Percentiles rank a stretch among this genome's conserved stretches.
phyloP scores from a whole-genome alignment of 2,888 invertebrate genomes.

The Ernsta delagoae region DNA sequence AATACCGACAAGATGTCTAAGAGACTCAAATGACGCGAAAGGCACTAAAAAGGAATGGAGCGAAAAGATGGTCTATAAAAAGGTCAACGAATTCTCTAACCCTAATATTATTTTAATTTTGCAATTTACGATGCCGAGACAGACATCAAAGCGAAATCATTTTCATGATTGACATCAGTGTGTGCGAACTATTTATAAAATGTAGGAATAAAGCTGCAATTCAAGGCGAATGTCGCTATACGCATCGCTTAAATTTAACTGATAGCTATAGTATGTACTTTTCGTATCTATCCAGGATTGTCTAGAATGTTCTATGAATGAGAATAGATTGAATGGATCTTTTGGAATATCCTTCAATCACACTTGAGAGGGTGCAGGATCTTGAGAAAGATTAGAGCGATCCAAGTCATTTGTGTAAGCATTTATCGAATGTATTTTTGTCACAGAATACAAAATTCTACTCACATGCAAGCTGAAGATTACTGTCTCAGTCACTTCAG shows the following conservation, averaged over 20 bases:
- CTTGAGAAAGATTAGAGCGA: constrained; percentile 9
- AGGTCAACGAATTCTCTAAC: no score
- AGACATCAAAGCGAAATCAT: constrained; percentile 1
- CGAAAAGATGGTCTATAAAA: no score
- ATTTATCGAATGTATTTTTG: constrained; percentile 15
- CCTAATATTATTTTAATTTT: not conserved
- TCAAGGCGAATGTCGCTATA: not conserved
- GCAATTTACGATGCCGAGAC: not conserved
- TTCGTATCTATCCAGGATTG: no score
- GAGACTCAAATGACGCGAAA: no score
- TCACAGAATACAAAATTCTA: no score
- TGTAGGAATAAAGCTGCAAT: not conserved
- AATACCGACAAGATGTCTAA: no score
- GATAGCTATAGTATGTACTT: no score
- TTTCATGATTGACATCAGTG: not conserved
- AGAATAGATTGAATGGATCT: constrained; percentile 23
- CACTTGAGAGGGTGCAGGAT: constrained; percentile 18
- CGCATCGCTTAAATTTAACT: no score
- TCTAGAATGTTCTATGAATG: constrained; percentile 7
- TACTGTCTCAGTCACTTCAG: no score
- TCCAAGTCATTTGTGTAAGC: constrained; percentile 2
- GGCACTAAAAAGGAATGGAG: no score
- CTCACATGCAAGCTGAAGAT: no score
- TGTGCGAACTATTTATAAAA: constrained; percentile 6
- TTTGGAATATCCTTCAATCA: constrained; percentile 24